These are phyloP conservation scores for Zeus faber DNA, from an alignment of 2,113 vertebrate species.

Conservation along the genomic window DNA sequence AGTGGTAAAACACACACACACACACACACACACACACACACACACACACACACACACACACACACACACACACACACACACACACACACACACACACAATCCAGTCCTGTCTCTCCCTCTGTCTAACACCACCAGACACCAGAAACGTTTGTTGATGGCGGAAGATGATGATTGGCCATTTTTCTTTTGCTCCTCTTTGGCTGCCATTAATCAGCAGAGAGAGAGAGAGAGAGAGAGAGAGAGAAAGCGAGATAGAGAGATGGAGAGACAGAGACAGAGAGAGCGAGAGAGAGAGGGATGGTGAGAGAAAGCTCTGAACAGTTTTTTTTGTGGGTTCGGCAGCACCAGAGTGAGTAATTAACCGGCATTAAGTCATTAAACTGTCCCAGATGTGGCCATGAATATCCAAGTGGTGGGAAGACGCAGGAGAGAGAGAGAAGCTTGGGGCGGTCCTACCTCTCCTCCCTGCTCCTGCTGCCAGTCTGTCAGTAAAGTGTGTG, in stretches of 20 bases:
- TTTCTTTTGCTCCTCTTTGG: conserved; percentile 46
- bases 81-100: not conserved
- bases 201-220: conserved; percentile 65
- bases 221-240: conserved; percentile 35
- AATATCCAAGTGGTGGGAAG: conserved; percentile 60
- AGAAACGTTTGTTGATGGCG: conserved; percentile 61
- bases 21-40: conserved; percentile 2
- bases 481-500: conserved; percentile 5
- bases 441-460: conserved; percentile 21
- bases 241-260: conserved; percentile 35
- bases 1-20: conserved; percentile 49
- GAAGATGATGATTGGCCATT: conserved; percentile 55
- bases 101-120: conserved; percentile 27
- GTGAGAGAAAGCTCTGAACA: conserved; percentile 24
- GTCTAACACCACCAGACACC: conserved; percentile 61
- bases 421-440: conserved; percentile 21
- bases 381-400: conserved; percentile 76
- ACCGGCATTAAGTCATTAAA: conserved; percentile 80
- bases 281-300: not conserved
- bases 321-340: conserved; percentile 68
- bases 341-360: conserved; percentile 76
- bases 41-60: conserved; percentile 19
- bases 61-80: conserved; percentile 10
- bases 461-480: conserved; percentile 29
- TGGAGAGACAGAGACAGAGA: not conserved